phyloP scores from a whole-genome alignment of 2,113 vertebrate genomes.

The Ptilonorhynchus violaceus region DNA sequence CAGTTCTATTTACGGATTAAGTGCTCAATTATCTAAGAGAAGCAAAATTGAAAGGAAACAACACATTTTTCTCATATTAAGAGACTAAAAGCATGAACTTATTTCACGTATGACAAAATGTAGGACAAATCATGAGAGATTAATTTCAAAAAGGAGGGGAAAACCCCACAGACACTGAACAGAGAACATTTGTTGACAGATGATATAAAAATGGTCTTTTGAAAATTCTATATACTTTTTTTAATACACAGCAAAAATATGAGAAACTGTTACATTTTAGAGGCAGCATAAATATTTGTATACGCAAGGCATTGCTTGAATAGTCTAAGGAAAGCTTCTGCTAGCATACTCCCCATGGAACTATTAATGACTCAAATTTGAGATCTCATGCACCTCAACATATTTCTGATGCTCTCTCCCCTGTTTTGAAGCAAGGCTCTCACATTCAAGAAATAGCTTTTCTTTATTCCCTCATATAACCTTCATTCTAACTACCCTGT shows the following conservation, averaged over 20 bases:
- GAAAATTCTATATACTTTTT: background rate
- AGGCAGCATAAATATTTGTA: background rate
- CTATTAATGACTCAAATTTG: background rate
- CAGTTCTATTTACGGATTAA: background rate
- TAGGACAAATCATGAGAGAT: background rate
- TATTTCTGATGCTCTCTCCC: background rate
- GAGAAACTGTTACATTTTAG: background rate
- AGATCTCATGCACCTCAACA: background rate
- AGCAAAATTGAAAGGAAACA: background rate
- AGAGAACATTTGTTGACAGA: background rate
- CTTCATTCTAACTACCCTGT: fast-evolving
- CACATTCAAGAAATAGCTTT: background rate
- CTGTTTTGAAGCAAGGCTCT: background rate
- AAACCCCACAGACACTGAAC: background rate
- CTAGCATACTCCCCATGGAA: background rate
- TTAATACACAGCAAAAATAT: background rate
- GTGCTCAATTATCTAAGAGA: background rate
- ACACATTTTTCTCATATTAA: background rate
- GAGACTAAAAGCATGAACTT: background rate
- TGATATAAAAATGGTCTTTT: background rate
- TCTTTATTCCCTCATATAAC: background rate
- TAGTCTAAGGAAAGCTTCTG: background rate
- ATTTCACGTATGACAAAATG: background rate
- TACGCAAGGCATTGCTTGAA: background rate
- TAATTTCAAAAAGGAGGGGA: background rate